Evolutionary conservation across 2,797 vertebrate species (phyloP).

Genomic region (Buphagus erythrorhynchus): DNA sequence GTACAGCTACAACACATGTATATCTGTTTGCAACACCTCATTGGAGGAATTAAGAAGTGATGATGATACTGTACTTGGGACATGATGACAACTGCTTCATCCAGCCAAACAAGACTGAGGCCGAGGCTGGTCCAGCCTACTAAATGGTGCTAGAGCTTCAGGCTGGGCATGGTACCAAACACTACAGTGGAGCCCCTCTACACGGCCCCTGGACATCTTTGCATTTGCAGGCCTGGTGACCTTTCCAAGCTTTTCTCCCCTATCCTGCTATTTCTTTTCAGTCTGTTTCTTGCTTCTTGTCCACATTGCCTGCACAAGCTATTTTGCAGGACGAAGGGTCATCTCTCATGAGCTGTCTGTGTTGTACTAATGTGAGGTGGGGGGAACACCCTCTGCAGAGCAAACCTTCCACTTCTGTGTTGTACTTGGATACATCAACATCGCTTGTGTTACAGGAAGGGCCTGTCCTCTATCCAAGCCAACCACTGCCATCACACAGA

Average conservation of each 20-base stretch:
- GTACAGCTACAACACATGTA: neutral
- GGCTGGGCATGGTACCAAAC: conserved; percentile 48
- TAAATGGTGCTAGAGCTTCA: conserved; percentile 17
- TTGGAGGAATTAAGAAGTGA: conserved; percentile 27
- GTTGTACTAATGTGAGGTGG: neutral
- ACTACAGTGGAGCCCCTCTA: conserved; percentile 6
- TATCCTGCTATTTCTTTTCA: neutral
- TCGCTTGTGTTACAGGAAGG: neutral
- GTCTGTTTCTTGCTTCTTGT: neutral
- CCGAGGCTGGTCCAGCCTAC: conserved; percentile 18
- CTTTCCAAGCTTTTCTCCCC: conserved; percentile 27
- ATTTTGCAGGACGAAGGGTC: neutral
- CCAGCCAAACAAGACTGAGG: neutral
- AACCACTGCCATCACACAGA: neutral
- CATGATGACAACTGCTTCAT: conserved; percentile 6
- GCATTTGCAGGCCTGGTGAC: neutral
- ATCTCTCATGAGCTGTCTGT: neutral
- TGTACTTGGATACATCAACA: neutral
- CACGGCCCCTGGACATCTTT: neutral
- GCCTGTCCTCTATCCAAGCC: neutral
- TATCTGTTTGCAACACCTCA: conserved; percentile 40
- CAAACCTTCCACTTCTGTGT: neutral
- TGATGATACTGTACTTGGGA: neutral
- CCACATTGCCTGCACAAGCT: neutral
- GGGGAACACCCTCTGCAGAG: neutral